These are phyloP conservation scores for Gouania willdenowi DNA, from an alignment of 2,797 vertebrate species.

Conservation along the genomic window DNA sequence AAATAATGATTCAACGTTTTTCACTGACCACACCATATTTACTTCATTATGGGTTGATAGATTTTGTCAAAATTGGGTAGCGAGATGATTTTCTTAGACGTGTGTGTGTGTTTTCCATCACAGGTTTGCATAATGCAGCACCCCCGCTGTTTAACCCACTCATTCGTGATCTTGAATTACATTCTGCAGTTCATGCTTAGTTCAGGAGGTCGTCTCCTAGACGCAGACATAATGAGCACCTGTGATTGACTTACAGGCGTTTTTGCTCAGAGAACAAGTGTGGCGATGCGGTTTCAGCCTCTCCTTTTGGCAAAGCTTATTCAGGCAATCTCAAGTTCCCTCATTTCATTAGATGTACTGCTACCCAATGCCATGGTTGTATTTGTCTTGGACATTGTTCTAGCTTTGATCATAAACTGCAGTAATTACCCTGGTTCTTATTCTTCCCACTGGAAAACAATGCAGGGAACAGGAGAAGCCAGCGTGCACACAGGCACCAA, in stretches of 20 bases:
- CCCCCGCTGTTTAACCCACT: too few species aligned
- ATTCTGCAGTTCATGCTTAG: constrained; percentile 42
- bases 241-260: constrained; percentile 53
- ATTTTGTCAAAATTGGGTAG: too few species aligned
- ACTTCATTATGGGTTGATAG: too few species aligned
- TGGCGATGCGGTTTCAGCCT: constrained; percentile 55
- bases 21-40: too few species aligned
- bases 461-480: constrained; percentile 68
- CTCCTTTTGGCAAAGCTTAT: constrained; percentile 53
- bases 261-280: constrained; percentile 44
- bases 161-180: constrained; percentile 28
- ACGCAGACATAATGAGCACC: constrained; percentile 38
- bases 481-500: constrained; percentile 32
- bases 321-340: constrained; percentile 62
- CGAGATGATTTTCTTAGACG: too few species aligned
- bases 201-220: constrained; percentile 33
- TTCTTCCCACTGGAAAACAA: constrained; percentile 68
- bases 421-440: constrained; percentile 71
- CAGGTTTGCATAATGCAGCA: too few species aligned
- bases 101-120: too few species aligned
- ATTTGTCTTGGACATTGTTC: constrained; percentile 78
- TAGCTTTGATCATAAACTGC: constrained; percentile 77
- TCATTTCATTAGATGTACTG: constrained; percentile 62
- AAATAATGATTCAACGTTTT: too few species aligned
- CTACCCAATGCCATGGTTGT: constrained; percentile 67